Conservation (phyloP, 1,140 invertebrate species). For the Trypoxylus dichotomus region DNA sequence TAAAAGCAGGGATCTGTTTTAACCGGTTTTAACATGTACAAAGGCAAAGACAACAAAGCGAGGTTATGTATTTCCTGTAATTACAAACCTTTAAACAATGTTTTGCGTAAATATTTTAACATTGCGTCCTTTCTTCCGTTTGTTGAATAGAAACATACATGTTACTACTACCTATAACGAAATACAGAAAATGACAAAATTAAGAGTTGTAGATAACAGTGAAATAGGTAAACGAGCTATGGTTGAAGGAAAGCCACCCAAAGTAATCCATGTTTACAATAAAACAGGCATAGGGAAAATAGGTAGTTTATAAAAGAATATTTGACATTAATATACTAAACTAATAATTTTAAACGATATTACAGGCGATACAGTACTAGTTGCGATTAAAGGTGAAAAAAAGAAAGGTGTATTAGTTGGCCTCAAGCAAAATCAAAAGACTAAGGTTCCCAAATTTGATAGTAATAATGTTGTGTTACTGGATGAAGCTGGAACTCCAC, state of each 20-base stretch:
- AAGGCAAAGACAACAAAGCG: no score
- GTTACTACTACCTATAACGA: conserved; percentile 62
- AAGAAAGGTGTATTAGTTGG: conserved; percentile 96
- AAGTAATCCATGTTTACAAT: conserved; percentile 87
- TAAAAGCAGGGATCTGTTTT: no score
- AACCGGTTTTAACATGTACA: no score
- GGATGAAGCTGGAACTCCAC: conserved; percentile 89
- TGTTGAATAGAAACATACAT: conserved; percentile 54
- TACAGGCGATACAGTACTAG: conserved; percentile 83
- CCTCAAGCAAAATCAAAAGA: conserved; percentile 78
- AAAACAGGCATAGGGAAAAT: conserved; percentile 68
- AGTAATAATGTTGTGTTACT: conserved; percentile 96
- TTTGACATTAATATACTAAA: neutral
- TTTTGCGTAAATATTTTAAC: neutral
- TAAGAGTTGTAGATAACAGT: conserved; percentile 95
- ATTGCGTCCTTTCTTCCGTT: neutral
- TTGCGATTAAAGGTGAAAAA: conserved; percentile 97
- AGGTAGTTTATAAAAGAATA: conserved; percentile 53
- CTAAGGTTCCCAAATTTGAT: conserved; percentile 90
- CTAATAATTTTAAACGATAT: neutral
- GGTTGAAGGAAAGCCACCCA: conserved; percentile 88
- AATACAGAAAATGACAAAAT: conserved; percentile 71
- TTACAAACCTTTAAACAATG: neutral
- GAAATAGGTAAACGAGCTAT: conserved; percentile 91
- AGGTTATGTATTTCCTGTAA: no score